Base-by-base conservation (phyloP, 2,888 invertebrate genomes). In the Odiellus spinosus region DNA sequence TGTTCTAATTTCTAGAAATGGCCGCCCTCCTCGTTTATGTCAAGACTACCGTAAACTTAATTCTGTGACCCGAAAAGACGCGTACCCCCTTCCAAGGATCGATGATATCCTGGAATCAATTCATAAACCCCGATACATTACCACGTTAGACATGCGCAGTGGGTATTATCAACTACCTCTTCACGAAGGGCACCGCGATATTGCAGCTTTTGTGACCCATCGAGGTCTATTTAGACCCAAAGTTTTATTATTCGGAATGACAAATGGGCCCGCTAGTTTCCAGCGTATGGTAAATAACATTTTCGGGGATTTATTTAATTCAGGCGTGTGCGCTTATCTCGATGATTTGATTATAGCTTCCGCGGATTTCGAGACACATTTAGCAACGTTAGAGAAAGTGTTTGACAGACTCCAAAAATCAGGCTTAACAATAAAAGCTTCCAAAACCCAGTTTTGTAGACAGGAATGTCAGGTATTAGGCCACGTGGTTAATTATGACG, bases 191-290 rank as follows among this genome's bases (percentile, higher is more conserved):
- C 21, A 35, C 19, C 43, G 47, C 12, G 42, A 48, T 5, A 49
- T 49, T 12, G 54, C 57, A 21, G 56, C 54, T 12, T 56, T 57
- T 47, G 44, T 42, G 8, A 50, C 48, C 1, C n/a, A n/a, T n/a
- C n/a, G n/a, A n/a, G n/a, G n/a, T n/a, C n/a, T n/a, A n/a, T n/a
- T n/a, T n/a, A 42, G 26, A 8, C 26, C 26, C 8, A 26, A 26
- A 8, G 26, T 26, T 26, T 26, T 38, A 17, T 5, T 17, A 11
- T 38, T 38, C 10, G 38, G 38, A 4, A 4, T 38, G 18, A 17
- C 15, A 4, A 38, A 38, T 38, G 38, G 5, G 5, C 38, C 38
- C 10, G 38, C 38, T 10, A 17, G 5, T 6, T 38, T 38, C 38
- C 38, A 38, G 18, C 15, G 18, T 17, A 38, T 38, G 38, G 18